Conservation (phyloP, 2,797 vertebrate species). For the Aratinga solstitialis region DNA sequence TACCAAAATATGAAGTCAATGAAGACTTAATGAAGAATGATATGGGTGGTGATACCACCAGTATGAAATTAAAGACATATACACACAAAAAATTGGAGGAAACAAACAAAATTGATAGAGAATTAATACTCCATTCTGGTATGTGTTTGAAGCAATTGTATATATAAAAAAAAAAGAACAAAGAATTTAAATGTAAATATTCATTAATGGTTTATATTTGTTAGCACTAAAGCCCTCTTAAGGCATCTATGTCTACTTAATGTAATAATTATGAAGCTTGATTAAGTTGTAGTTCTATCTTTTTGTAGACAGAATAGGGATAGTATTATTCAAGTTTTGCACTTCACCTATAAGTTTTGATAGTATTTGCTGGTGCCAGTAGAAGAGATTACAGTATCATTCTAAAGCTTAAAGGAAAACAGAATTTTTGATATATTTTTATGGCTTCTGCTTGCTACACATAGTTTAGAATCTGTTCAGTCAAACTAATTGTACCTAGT, state of each 20-base stretch:
- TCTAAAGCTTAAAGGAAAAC: background rate
- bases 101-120: background rate
- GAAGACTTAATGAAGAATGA: background rate
- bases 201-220: background rate
- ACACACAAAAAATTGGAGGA: accelerated
- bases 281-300: background rate
- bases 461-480: background rate
- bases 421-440: background rate
- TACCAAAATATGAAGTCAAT: background rate
- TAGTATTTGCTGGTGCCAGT: background rate
- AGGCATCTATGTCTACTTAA: background rate
- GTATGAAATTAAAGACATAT: background rate
- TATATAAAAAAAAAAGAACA: background rate
- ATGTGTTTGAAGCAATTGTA: background rate
- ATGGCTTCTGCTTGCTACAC: background rate
- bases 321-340: background rate
- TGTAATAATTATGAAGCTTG: background rate
- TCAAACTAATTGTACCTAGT: background rate
- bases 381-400: background rate
- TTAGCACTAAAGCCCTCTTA: background rate
- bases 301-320: background rate
- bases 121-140: background rate
- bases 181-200: background rate
- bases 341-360: background rate
- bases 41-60: background rate